Evolutionary conservation across 37 sponge, comb jelly and placozoan genomes (phyloP).

Genomic region (Tethya wilhelma): DNA sequence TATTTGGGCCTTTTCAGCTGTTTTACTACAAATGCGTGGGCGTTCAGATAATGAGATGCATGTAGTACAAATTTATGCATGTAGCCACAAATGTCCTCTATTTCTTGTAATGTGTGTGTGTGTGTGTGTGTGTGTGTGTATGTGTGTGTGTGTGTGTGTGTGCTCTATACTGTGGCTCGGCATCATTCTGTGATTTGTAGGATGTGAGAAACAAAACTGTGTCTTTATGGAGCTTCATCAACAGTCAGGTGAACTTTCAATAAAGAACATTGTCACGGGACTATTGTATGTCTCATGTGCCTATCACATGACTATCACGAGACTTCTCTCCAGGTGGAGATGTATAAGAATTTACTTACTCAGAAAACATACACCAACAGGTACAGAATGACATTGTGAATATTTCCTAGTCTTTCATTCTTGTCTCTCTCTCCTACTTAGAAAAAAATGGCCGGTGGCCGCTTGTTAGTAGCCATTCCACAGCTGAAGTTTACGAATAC

Average conservation of each 20-base stretch:
- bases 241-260: constrained; percentile 80
- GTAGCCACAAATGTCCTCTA: not conserved
- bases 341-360: constrained; percentile 82
- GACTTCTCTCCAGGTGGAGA: constrained; percentile 27
- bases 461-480: too few relatives aligned
- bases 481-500: too few relatives aligned
- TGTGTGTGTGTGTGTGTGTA: too few relatives aligned
- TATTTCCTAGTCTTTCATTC: not conserved
- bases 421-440: not conserved
- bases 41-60: too few relatives aligned
- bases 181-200: too few relatives aligned
- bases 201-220: constrained; percentile 68
- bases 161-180: too few relatives aligned
- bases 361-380: constrained; percentile 70
- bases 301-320: not conserved
- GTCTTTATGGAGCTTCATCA: constrained; percentile 87
- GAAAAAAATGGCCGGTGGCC: constrained; percentile 75
- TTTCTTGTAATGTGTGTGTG: not conserved
- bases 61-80: too few relatives aligned
- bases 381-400: constrained; percentile 45
- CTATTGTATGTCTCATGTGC: not conserved
- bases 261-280: too few relatives aligned
- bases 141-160: too few relatives aligned
- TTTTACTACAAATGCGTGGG: too few relatives aligned
- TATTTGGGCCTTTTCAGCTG: too few relatives aligned